phyloP scores from a whole-genome alignment of 1,140 invertebrate species.

The Lasioglossum baleicum region DNA sequence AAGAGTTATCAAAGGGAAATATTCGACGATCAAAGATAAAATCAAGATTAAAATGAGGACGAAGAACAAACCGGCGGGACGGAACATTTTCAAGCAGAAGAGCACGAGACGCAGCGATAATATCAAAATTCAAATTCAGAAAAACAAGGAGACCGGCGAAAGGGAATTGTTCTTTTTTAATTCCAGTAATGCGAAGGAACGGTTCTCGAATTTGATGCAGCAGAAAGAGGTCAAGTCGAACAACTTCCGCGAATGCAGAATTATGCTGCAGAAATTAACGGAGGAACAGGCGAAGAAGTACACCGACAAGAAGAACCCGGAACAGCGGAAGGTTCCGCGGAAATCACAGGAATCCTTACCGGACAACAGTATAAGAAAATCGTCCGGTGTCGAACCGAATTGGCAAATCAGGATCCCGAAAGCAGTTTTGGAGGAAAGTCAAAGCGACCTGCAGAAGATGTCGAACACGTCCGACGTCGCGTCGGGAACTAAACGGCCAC shows the following conservation, averaged over 20 bases:
- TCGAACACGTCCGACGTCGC: neutral
- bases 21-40: neutral
- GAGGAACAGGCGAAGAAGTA: neutral
- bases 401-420: conserved; percentile 32
- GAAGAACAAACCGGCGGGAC: neutral
- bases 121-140: conserved; percentile 14
- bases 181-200: neutral
- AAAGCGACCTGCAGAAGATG: neutral
- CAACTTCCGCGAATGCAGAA: conserved; percentile 1
- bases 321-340: neutral
- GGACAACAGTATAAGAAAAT: neutral
- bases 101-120: neutral
- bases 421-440: conserved; percentile 13
- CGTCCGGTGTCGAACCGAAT: neutral
- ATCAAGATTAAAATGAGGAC: neutral
- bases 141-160: neutral
- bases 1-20: no score
- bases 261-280: neutral
- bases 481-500: no score
- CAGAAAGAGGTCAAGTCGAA: neutral
- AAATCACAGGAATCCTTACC: fast-evolving
- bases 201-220: neutral
- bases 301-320: neutral
- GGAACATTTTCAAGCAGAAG: neutral
- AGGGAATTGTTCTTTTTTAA: conserved; percentile 11